A percentile compares a stretch with the other conserved stretches of the same genome.
Evolutionary conservation across 2,797 vertebrate genomes (phyloP).

Genomic region (Fundulus diaphanus): DNA sequence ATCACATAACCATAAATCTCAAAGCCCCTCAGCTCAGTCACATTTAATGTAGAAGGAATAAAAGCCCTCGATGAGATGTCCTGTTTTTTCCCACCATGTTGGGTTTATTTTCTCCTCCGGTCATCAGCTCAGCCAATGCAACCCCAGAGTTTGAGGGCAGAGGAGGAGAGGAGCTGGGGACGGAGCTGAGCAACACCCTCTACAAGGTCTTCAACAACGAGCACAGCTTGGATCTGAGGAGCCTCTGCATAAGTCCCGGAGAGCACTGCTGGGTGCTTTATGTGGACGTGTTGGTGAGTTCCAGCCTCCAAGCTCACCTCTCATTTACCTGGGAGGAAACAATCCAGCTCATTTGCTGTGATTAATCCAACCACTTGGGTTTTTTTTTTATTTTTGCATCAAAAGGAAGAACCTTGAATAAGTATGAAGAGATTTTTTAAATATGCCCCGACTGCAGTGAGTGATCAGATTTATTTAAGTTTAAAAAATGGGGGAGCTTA

Average conservation of each 20-base stretch:
- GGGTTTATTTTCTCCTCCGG: conserved; percentile 2
- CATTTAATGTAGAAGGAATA: background rate
- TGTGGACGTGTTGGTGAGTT: conserved; percentile 93
- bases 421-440: no score
- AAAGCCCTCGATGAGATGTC: background rate
- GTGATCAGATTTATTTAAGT: no score
- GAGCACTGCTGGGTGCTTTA: conserved; percentile 98
- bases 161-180: conserved; percentile 94
- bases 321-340: background rate
- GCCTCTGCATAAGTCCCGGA: conserved; percentile 88
- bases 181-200: conserved; percentile 90
- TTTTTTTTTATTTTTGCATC: no score
- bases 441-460: no score
- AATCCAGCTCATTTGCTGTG: no score
- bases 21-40: background rate
- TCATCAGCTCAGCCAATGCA: conserved; percentile 91
- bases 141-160: conserved; percentile 96
- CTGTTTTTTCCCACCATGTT: background rate
- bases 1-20: background rate
- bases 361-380: no score
- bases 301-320: background rate
- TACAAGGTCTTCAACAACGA: conserved; percentile 93
- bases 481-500: no score
- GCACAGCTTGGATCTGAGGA: conserved; percentile 84
- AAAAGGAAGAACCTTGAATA: no score